These are phyloP conservation scores for Drosophila parabipectinata DNA, from an alignment of 1,140 invertebrate species.

Conservation along the genomic window DNA sequence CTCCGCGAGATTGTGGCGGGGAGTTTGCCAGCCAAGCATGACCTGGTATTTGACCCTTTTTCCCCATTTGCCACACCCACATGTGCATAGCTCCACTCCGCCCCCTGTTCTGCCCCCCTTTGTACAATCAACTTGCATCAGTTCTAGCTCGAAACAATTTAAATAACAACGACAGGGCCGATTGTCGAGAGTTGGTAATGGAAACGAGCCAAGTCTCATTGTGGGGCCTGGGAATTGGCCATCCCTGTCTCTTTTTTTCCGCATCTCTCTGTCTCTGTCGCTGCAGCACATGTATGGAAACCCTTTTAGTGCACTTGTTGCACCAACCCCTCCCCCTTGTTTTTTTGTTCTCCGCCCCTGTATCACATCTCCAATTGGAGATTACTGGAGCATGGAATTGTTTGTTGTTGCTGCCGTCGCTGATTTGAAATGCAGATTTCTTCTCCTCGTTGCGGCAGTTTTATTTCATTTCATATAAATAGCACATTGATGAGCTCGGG, in stretches of 20 bases:
- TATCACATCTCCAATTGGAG: constrained; percentile 32
- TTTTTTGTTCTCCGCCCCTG: neutral
- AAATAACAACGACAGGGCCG: constrained; percentile 55
- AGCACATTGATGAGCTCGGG: constrained; percentile 40
- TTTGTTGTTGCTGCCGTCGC: constrained; percentile 33
- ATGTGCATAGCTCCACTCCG: neutral
- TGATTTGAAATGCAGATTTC: constrained; percentile 77
- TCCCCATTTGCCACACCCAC: constrained; percentile 24
- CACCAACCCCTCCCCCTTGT: neutral
- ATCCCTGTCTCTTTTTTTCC: neutral
- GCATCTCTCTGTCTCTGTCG: constrained; percentile 12
- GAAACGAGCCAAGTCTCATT: constrained; percentile 46
- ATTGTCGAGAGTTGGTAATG: constrained; percentile 55
- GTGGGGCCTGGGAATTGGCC: constrained; percentile 60
- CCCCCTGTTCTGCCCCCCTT: neutral
- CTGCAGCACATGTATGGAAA: constrained; percentile 43
- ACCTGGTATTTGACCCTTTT: constrained; percentile 41
- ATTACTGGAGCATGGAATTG: constrained; percentile 69
- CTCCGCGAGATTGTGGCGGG: constrained; percentile 26
- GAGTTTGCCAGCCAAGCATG: constrained; percentile 23
- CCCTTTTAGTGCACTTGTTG: constrained; percentile 63
- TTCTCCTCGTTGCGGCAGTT: constrained; percentile 43
- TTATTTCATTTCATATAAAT: constrained; percentile 63
- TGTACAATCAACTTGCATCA: constrained; percentile 10
- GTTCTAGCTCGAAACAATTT: constrained; percentile 66